Base-by-base conservation (phyloP, 1,140 invertebrate species). In the Pissodes strobi region DNA sequence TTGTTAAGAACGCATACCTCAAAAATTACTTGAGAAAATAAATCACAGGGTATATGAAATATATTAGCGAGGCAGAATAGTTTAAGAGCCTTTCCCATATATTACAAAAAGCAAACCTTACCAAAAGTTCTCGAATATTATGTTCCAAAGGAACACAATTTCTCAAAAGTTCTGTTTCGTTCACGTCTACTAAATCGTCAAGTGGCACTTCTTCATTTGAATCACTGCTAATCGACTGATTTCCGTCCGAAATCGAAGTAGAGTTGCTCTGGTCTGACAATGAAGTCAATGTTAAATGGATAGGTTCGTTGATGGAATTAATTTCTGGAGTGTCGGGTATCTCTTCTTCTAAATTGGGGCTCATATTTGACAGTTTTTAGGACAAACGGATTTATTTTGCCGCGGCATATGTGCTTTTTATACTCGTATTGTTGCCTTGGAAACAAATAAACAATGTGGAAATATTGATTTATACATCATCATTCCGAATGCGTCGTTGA, bases 121-220 rank as follows among this genome's bases (percentile, higher is more conserved):
- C 84, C 78, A 86, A 69, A 1, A 86, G 58, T 68, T 85, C 84
- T 60, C 84, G 82, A 10, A 85, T 73, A 12, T 83, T 85, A 19
- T 82, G 78, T 67, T 86, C 84, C 5, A 83, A 72, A 1, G 84
- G 84, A 66, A 85, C 13, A 8, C 41, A 34, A 25, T 13, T 27
- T 56, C 52, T 48, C 43, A 27, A 17, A 30, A 62, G 34, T 5
- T 12, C 2, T 43, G 37, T 12, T 25, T 49, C n/a, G 17, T 25
- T 18, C 5, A 61, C 25, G n/a, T 48, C 19, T 8, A 15, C 12
- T n/a, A 27, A 8, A 2, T 25, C 23, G 30, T 43, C 18, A 23
- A 34, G n/a, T 30, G 30, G 18, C n/a, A 19, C 37, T 53, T 67
- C 58, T 10, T 10, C 12, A 51, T 37, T 19, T 30, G 23, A 34